phyloP scores from a whole-genome alignment of 2,797 vertebrate species.

The Melopsittacus undulatus region DNA sequence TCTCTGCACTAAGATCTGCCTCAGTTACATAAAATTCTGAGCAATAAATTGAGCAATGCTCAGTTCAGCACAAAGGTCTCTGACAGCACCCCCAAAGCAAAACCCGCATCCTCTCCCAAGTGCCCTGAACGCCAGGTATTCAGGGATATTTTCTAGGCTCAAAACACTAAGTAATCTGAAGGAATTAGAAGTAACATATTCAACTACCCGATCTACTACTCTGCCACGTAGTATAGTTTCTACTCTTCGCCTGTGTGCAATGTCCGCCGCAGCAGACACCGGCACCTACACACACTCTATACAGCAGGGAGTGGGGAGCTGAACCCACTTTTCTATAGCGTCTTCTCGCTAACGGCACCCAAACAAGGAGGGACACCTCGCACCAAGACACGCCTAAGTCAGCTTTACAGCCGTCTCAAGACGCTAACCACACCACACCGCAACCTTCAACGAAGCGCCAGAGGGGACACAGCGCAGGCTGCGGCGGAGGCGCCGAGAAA shows the following conservation, averaged over 20 bases:
- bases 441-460: neutral
- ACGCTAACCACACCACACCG: fast-evolving
- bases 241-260: fast-evolving
- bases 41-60: neutral
- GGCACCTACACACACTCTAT: fast-evolving
- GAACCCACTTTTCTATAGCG: fast-evolving
- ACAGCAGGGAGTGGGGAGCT: too few species aligned
- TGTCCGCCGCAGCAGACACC: fast-evolving
- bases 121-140: neutral
- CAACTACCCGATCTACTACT: fast-evolving
- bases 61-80: neutral
- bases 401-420: neutral
- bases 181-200: neutral
- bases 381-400: neutral
- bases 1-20: neutral
- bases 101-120: fast-evolving
- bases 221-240: neutral
- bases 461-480: too few species aligned
- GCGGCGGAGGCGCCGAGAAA: neutral
- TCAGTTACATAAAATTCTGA: neutral
- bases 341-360: fast-evolving
- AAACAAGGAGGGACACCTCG: fast-evolving
- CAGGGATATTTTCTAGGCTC: neutral
- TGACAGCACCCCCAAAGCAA: neutral
- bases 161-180: fast-evolving